A percentile compares a stretch with the other conserved stretches of the same genome.
Evolutionary conservation across 2,797 vertebrate species (phyloP).

Genomic region (Emydoidea blandingii): DNA sequence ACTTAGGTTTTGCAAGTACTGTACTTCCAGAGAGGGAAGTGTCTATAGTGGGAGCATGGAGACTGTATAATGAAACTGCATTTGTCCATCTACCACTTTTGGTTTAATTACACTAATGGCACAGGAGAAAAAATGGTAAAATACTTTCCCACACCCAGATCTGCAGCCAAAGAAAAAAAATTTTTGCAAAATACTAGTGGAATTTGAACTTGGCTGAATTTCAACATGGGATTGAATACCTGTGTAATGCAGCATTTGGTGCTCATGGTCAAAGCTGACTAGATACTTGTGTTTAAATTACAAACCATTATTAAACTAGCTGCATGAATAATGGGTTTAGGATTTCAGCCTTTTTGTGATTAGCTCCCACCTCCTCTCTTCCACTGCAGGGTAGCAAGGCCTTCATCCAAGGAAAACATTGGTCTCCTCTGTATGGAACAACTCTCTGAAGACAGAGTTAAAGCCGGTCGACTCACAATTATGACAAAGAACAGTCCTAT

Average conservation of each 20-base stretch:
- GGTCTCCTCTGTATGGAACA: neutral
- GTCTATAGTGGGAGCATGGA: neutral
- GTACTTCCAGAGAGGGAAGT: neutral
- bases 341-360: neutral
- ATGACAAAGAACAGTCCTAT: neutral
- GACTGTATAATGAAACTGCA: neutral
- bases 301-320: neutral
- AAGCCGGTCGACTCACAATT: neutral
- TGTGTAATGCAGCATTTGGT: neutral
- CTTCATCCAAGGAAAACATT: neutral
- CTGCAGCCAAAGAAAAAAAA: neutral
- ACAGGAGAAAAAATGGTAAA: neutral
- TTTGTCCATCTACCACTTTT: neutral
- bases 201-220: constrained; percentile 13
- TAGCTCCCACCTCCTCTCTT: neutral
- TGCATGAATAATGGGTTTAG: neutral
- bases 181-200: neutral
- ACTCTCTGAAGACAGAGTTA: neutral
- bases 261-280: neutral
- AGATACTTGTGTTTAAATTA: neutral
- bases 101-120: constrained; percentile 16
- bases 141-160: neutral
- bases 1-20: neutral
- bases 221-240: neutral
- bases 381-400: neutral